phyloP scores from a whole-genome alignment of 1,140 invertebrate species.

The Drosophila orosa region DNA sequence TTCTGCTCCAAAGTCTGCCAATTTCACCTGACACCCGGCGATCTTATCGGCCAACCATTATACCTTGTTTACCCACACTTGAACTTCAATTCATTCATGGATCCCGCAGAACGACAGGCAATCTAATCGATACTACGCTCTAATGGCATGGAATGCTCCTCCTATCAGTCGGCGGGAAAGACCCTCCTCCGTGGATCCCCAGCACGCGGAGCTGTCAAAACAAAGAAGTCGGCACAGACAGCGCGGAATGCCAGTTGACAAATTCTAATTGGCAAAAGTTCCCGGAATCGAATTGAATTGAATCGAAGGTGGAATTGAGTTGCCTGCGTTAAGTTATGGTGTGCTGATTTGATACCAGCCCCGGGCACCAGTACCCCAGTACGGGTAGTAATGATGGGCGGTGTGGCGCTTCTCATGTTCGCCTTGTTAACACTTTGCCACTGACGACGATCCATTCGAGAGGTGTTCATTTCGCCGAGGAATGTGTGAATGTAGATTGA shows the following conservation, averaged over 20 bases:
- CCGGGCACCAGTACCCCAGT: neutral
- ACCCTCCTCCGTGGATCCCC: constrained; percentile 7
- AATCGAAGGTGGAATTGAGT: constrained; percentile 21
- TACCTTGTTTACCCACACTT: constrained; percentile 21
- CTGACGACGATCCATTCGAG: constrained; percentile 15
- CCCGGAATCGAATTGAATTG: constrained; percentile 28
- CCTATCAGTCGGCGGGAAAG: constrained; percentile 29
- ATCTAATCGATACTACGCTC: constrained; percentile 43
- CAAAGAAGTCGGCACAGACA: constrained; percentile 44
- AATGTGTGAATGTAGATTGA: constrained; percentile 53
- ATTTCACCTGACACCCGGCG: constrained; percentile 27
- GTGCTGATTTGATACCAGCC: constrained; percentile 15
- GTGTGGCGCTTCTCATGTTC: constrained; percentile 49
- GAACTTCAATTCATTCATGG: constrained; percentile 49
- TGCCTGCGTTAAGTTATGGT: constrained; percentile 23
- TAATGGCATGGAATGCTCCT: constrained; percentile 12
- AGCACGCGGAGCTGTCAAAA: constrained; percentile 37
- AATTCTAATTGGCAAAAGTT: constrained; percentile 53
- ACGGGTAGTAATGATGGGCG: constrained; percentile 1
- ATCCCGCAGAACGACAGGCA: neutral
- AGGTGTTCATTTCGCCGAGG: constrained; percentile 59
- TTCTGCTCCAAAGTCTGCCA: constrained; percentile 17
- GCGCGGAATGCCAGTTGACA: constrained; percentile 48
- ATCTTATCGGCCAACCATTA: constrained; percentile 21
- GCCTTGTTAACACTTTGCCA: constrained; percentile 35